Evolutionary conservation across 2,888 invertebrate genomes (phyloP).

Genomic region (Pasiphila rectangulata): DNA sequence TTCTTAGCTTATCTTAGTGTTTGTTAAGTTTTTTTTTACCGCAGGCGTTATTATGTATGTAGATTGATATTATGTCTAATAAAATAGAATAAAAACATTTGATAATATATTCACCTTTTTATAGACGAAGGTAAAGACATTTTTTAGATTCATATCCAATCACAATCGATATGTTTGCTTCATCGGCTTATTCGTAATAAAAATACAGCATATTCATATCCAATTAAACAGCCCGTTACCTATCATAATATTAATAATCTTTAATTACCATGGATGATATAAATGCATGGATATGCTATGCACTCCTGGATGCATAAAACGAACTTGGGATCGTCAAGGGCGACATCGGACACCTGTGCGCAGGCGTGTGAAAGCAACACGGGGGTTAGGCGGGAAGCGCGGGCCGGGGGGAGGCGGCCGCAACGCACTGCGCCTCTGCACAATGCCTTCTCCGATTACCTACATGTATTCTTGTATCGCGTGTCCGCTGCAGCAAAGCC

Average conservation of each 20-base stretch:
- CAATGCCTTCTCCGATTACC: constrained; percentile 78
- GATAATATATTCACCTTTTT: constrained; percentile 1
- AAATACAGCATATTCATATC: background rate
- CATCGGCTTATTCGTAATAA: background rate
- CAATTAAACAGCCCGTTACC: constrained; percentile 3
- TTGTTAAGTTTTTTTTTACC: constrained; percentile 73
- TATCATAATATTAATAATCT: constrained; percentile 6
- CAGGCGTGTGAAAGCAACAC: constrained; percentile 73
- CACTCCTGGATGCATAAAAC: constrained; percentile 41
- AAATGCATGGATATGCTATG: constrained; percentile 11
- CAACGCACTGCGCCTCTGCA: constrained; percentile 75
- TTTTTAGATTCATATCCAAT: background rate
- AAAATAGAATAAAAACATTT: constrained; percentile 33
- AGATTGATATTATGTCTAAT: constrained; percentile 60
- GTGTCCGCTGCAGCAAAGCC: constrained; percentile 53
- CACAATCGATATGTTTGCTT: background rate
- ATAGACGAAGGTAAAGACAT: background rate
- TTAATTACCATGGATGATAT: constrained; percentile 10
- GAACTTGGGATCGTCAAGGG: constrained; percentile 74
- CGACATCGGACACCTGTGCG: constrained; percentile 78
- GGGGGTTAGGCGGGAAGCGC: constrained; percentile 33
- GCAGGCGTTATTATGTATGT: constrained; percentile 65
- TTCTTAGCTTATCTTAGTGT: constrained; percentile 77
- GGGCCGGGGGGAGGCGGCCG: constrained; percentile 44
- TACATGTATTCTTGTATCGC: constrained; percentile 72